These are phyloP conservation scores for Danio choprae DNA, from an alignment of 2,797 vertebrate genomes.

Conservation along the genomic window DNA sequence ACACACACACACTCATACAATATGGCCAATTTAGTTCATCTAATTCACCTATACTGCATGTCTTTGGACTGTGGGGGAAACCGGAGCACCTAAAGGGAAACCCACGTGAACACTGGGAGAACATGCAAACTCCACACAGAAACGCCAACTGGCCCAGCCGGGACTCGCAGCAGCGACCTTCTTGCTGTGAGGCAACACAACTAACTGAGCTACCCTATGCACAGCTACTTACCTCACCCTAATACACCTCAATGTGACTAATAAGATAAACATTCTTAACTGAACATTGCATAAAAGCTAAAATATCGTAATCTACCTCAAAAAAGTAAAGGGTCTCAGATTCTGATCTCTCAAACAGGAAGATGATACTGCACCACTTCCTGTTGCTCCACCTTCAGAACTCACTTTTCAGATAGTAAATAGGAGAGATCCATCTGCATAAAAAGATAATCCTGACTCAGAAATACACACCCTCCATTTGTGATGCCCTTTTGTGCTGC, in stretches of 20 bases:
- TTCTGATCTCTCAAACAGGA: background rate
- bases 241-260: conserved; percentile 17
- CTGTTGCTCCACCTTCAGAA: conserved; percentile 13
- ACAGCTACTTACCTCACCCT: background rate
- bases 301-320: background rate
- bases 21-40: no score
- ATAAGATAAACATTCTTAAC: background rate
- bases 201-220: no score
- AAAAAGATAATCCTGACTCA: conserved; percentile 56
- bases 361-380: conserved; percentile 16
- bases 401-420: conserved; percentile 23
- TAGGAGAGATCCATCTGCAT: conserved; percentile 46
- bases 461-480: conserved; percentile 49
- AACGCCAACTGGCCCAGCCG: no score
- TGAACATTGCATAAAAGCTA: conserved; percentile 23
- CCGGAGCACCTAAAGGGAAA: no score
- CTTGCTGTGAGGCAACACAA: no score
- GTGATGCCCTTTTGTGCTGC: conserved; percentile 11
- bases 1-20: no score
- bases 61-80: no score
- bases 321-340: background rate
- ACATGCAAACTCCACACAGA: no score
- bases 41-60: no score
- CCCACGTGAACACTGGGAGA: no score
- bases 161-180: no score